These are phyloP conservation scores for Allygus modestus DNA, from an alignment of 2,888 invertebrate genomes.

Conservation along the genomic window DNA sequence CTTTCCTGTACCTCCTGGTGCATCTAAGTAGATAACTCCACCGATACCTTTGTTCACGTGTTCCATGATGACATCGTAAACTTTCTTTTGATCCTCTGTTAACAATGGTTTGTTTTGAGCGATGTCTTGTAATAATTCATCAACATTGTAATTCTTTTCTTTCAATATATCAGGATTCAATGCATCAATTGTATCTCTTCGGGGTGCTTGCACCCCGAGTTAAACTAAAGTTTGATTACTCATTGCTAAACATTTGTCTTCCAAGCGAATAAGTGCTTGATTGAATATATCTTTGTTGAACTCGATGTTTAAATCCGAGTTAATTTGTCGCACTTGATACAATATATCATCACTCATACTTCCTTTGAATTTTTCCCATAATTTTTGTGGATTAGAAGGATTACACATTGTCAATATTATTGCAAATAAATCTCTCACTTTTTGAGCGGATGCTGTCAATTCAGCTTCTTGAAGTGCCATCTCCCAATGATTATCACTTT, in stretches of 20 bases:
- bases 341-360: conserved; percentile 69
- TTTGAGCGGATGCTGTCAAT: conserved; percentile 60
- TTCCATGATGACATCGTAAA: conserved; percentile 70
- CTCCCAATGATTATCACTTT: conserved; percentile 71
- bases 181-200: conserved; percentile 70
- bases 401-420: conserved; percentile 68
- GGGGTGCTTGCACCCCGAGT: conserved; percentile 71
- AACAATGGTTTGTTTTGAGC: conserved; percentile 64
- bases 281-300: conserved; percentile 67
- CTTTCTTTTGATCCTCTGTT: conserved; percentile 69
- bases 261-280: conserved; percentile 71
- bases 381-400: conserved; percentile 68
- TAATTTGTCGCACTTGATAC: conserved; percentile 43
- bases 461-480: conserved; percentile 67
- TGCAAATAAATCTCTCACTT: conserved; percentile 69
- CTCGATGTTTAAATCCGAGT: conserved; percentile 52
- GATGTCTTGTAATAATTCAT: too few species aligned
- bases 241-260: conserved; percentile 69
- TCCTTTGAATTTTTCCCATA: conserved; percentile 70
- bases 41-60: conserved; percentile 65
- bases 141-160: conserved; percentile 52
- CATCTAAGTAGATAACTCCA: conserved; percentile 66
- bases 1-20: conserved; percentile 64
- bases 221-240: conserved; percentile 68
- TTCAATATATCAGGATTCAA: conserved; percentile 65